Base-by-base conservation (phyloP, 1,140 invertebrate genomes). In the Phenacoccus solenopsis region DNA sequence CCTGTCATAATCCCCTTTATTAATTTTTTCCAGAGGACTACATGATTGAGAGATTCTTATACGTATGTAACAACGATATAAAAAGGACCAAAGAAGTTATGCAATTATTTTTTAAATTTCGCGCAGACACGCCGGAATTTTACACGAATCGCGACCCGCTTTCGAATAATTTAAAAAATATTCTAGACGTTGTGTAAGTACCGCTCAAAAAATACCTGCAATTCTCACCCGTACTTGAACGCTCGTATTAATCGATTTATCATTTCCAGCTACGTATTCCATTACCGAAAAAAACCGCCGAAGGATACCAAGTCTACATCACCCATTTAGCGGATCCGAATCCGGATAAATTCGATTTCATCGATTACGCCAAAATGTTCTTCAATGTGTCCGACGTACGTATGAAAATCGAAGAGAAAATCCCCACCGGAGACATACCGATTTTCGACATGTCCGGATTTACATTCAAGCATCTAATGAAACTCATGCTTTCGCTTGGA, bases 261-360 rank as follows among this genome's bases (percentile, higher is more conserved):
- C 67, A 12, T 28, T 71, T 72, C 35, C 71, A 75, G 75, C 57
- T 74, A 75, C 59, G 69, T 74, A 5, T 49, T 3, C 73, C 75
- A n/a, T 70, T 75, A 20, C 74, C 75, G 2, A 81, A 84, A 75
- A 76, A 79, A 59, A 85, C 84, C 0, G 74, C 80, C 22, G 84
- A 86, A 75, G 85, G 85, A 0, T 84, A 84, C 77, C 80, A 83
- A 74, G 80, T 85, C 1, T 78, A 86, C 10, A 73, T 86, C 21
- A 85, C 84, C 76, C 78, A 82, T 3, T 76, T 86, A 10, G 76
- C 80, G 1, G 84, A 86, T 72, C 78, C 79, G 22, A 84, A 86
- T 75, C 83, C 84, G 38, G 84, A 82, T 64, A 84, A 84, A 74
- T 77, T 86, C 72, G 80, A 83, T 74, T 75, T 74, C 70, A 69